phyloP scores from a whole-genome alignment of 2,797 vertebrate species.

The Pipistrellus kuhlii region DNA sequence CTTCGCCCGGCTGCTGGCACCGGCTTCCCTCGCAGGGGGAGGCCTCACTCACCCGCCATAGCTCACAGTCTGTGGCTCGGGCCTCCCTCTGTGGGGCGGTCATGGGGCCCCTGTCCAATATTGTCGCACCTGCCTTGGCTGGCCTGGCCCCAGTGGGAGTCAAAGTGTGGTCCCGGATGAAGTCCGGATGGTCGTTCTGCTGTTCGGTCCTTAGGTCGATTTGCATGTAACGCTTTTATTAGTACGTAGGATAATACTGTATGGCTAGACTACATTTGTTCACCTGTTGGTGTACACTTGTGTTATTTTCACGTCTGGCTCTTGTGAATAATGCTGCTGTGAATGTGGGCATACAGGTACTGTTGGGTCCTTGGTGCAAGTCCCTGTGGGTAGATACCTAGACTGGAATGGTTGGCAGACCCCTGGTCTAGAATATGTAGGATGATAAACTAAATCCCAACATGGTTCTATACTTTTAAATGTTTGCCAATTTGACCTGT shows the following conservation, averaged over 20 bases:
- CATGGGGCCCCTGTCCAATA: too few relatives aligned
- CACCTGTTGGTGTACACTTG: neutral
- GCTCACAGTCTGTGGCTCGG: too few relatives aligned
- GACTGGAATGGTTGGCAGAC: neutral
- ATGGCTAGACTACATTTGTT: neutral
- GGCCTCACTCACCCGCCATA: too few relatives aligned
- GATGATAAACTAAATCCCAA: neutral
- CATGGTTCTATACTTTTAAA: neutral
- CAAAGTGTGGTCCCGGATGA: too few relatives aligned
- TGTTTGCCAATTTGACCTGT: neutral
- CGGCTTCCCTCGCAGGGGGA: too few relatives aligned
- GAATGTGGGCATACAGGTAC: neutral
- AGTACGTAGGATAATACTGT: neutral
- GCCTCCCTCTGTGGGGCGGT: too few relatives aligned
- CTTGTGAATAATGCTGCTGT: neutral
- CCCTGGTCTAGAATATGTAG: neutral
- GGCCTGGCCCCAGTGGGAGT: too few relatives aligned
- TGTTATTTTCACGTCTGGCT: neutral
- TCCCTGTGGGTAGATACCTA: neutral
- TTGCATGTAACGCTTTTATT: too few relatives aligned
- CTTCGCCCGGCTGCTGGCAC: too few relatives aligned
- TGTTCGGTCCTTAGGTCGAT: fast-evolving
- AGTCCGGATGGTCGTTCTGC: too few relatives aligned
- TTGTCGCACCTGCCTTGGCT: too few relatives aligned
- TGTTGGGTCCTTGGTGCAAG: neutral